phyloP scores from a whole-genome alignment of 2,797 vertebrate species.

The Brachyalestes nurse region DNA sequence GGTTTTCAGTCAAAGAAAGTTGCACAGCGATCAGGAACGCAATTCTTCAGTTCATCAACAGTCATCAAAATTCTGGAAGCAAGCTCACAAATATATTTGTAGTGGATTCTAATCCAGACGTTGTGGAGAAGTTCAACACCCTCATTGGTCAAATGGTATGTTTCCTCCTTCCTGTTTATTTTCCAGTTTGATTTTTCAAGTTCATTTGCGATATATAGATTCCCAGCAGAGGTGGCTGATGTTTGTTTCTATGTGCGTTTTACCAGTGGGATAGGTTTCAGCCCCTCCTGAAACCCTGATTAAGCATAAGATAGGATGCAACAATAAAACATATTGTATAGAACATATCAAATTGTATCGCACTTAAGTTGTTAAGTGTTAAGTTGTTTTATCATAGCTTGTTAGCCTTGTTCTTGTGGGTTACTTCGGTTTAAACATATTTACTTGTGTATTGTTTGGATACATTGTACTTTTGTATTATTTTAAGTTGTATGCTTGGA shows the following conservation, averaged over 20 bases:
- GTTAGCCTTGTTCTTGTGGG: too few species aligned
- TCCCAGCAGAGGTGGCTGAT: too few species aligned
- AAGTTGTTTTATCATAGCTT: background rate
- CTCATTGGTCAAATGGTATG: slow-evolving; percentile 53
- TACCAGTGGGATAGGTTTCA: too few species aligned
- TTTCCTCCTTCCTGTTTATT: background rate
- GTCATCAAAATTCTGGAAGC: background rate
- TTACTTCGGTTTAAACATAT: background rate
- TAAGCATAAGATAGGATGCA: too few species aligned
- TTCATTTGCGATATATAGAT: background rate
- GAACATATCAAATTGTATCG: background rate
- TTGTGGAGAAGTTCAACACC: slow-evolving; percentile 54
- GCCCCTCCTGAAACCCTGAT: too few species aligned
- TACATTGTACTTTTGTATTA: too few species aligned
- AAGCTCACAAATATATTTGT: slow-evolving; percentile 58
- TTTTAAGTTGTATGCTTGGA: too few species aligned
- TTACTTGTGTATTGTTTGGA: too few species aligned
- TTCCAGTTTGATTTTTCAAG: background rate
- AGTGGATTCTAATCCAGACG: slow-evolving; percentile 50
- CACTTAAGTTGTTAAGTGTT: too few species aligned
- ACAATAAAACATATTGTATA: background rate
- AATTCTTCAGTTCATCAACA: slow-evolving; percentile 41
- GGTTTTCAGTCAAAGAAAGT: slow-evolving; percentile 56
- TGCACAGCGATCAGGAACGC: slow-evolving; percentile 50
- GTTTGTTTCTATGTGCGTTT: too few species aligned